Evolutionary conservation across 2,113 vertebrate genomes (phyloP).

Genomic region (Rattus norvegicus): DNA sequence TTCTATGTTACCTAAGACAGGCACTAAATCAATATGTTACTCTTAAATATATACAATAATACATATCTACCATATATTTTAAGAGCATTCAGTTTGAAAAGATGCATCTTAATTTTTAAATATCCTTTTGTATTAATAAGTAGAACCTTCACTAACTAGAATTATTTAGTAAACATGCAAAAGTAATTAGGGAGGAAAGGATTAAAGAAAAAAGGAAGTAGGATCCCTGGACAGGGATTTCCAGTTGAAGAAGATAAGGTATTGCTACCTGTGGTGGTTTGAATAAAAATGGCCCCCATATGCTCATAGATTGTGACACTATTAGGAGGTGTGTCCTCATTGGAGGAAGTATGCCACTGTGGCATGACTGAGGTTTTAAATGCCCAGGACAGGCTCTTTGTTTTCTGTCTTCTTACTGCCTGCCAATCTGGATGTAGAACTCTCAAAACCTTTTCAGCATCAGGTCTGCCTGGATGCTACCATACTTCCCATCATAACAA

Average conservation of each 20-base stretch:
- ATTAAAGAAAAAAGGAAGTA: not conserved
- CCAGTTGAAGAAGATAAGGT: not conserved
- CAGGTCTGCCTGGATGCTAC: too few species aligned
- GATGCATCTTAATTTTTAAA: not conserved
- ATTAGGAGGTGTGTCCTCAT: too few species aligned
- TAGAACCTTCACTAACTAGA: not conserved
- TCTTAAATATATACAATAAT: not conserved
- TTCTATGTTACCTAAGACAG: not conserved
- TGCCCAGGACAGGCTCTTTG: too few species aligned
- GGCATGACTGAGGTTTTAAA: too few species aligned
- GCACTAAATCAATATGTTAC: not conserved
- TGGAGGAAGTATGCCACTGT: too few species aligned
- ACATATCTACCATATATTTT: not conserved
- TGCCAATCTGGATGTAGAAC: too few species aligned
- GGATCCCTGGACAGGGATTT: not conserved
- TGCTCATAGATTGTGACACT: too few species aligned
- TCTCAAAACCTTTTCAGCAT: too few species aligned
- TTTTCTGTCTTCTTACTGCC: too few species aligned
- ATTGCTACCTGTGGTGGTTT: not conserved
- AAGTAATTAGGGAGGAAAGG: not conserved
- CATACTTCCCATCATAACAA: too few species aligned
- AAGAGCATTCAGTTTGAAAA: conserved; percentile 26
- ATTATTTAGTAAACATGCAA: not conserved
- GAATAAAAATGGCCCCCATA: too few species aligned
- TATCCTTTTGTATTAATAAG: not conserved